Percentiles rank a stretch among this genome's conserved stretches.
Evolutionary conservation across 2,888 invertebrate species (phyloP).

Genomic region (Vannuccia rotundouncinata): DNA sequence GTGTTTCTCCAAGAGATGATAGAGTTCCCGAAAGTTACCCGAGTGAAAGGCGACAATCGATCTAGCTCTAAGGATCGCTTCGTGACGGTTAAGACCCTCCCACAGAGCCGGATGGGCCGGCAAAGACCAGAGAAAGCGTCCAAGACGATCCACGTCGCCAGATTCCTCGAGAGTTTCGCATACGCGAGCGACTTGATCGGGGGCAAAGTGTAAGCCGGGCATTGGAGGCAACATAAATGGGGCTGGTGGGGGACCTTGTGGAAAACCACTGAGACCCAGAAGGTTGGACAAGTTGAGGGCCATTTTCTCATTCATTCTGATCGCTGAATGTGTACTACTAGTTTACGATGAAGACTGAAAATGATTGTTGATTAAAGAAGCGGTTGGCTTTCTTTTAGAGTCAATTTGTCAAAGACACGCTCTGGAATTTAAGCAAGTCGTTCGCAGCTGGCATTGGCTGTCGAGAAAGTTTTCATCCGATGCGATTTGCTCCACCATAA

Average conservation of each 20-base stretch:
- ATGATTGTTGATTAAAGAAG: background rate
- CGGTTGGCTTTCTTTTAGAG: background rate
- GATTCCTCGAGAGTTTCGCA: constrained; percentile 59
- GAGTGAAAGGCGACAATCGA: constrained; percentile 83
- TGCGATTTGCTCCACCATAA: background rate
- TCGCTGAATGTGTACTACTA: background rate
- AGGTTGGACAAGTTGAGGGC: constrained; percentile 5
- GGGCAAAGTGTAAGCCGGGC: constrained; percentile 32
- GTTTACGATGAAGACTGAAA: background rate
- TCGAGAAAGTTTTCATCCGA: background rate
- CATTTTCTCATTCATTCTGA: constrained; percentile 5
- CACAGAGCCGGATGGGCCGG: constrained; percentile 77
- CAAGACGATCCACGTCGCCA: constrained; percentile 62
- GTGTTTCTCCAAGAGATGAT: constrained; percentile 78
- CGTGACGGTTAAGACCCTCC: constrained; percentile 71
- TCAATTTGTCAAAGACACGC: background rate
- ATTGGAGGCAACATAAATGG: background rate
- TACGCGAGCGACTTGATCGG: constrained; percentile 44
- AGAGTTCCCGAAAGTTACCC: constrained; percentile 78
- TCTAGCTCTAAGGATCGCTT: constrained; percentile 75
- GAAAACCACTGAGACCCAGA: constrained; percentile 18
- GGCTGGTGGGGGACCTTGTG: background rate
- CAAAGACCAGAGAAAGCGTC: constrained; percentile 78
- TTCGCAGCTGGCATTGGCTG: background rate
- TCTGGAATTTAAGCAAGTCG: background rate